A percentile compares a stretch with the other conserved stretches of the same genome.
Conservation (phyloP, 1,140 invertebrate genomes). For the Halesus radiatus region DNA sequence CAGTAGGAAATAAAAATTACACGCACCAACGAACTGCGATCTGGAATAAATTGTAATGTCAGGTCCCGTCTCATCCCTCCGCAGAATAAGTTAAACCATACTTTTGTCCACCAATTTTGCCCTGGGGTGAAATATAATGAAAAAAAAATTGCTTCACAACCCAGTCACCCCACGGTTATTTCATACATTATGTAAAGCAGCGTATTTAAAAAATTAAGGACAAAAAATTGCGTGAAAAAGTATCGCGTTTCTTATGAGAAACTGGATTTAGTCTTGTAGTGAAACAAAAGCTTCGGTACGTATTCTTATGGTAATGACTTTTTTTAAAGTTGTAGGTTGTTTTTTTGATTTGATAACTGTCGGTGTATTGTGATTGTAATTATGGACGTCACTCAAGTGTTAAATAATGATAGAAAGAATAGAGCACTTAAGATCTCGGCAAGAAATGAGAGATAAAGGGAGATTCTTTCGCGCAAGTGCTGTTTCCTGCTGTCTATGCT, state of each 20-base stretch:
- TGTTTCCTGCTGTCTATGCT: too few species aligned
- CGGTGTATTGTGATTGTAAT: too few species aligned
- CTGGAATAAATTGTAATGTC: background rate
- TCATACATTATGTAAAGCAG: conserved; percentile 10
- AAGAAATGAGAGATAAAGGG: too few species aligned
- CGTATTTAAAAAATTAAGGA: conserved; percentile 20
- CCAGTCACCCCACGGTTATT: background rate
- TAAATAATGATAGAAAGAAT: too few species aligned
- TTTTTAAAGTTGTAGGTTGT: background rate
- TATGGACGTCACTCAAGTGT: too few species aligned
- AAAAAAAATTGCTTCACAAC: background rate
- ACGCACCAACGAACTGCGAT: conserved; percentile 45
- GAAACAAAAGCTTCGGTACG: background rate
- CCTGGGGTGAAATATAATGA: background rate
- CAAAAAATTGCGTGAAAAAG: conserved; percentile 7
- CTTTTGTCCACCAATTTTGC: background rate
- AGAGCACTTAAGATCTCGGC: too few species aligned
- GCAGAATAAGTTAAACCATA: background rate
- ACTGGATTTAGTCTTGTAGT: background rate
- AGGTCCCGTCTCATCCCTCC: background rate
- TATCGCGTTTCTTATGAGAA: conserved; percentile 34
- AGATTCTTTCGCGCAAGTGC: too few species aligned
- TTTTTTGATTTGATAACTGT: background rate
- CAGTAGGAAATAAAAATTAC: conserved; percentile 54
- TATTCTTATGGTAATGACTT: conserved; percentile 7